A percentile compares a stretch with the other conserved stretches of the same genome.
phyloP scores from a whole-genome alignment of 1,140 invertebrate species.

The Diprion similis region DNA sequence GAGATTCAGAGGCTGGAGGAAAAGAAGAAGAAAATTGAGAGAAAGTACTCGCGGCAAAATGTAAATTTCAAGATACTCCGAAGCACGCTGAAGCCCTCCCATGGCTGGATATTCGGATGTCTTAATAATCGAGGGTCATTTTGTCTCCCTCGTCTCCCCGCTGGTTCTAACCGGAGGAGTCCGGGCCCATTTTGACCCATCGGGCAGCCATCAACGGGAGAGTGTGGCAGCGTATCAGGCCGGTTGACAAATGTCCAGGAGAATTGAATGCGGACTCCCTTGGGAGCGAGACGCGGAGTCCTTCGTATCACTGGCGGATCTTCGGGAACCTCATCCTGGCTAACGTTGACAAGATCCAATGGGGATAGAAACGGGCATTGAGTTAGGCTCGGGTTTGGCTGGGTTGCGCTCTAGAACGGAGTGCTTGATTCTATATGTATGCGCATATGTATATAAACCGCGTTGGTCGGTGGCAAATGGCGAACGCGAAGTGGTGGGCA shows the following conservation, averaged over 20 bases:
- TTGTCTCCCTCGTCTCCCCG: not conserved
- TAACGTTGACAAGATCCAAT: constrained; percentile 5
- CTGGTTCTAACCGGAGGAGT: not conserved
- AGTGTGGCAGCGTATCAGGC: not conserved
- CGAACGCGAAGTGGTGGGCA: not conserved
- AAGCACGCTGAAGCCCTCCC: not conserved
- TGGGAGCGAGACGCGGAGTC: not conserved
- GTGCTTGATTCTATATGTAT: not conserved
- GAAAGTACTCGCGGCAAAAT: not conserved
- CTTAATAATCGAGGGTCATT: not conserved
- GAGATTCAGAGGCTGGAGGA: no score
- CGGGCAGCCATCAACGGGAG: not conserved
- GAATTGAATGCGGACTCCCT: not conserved
- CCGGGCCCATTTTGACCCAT: not conserved
- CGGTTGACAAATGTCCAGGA: not conserved
- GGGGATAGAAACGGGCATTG: not conserved
- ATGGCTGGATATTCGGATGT: not conserved
- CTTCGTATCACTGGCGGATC: not conserved
- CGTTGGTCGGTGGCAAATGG: not conserved
- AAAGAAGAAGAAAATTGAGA: not conserved
- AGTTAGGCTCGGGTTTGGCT: no score
- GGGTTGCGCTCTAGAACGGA: not conserved
- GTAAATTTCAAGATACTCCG: not conserved
- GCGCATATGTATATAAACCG: not conserved
- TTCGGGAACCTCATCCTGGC: not conserved